Conservation (phyloP, 2,113 vertebrate species). For the Nycticebus coucang region DNA sequence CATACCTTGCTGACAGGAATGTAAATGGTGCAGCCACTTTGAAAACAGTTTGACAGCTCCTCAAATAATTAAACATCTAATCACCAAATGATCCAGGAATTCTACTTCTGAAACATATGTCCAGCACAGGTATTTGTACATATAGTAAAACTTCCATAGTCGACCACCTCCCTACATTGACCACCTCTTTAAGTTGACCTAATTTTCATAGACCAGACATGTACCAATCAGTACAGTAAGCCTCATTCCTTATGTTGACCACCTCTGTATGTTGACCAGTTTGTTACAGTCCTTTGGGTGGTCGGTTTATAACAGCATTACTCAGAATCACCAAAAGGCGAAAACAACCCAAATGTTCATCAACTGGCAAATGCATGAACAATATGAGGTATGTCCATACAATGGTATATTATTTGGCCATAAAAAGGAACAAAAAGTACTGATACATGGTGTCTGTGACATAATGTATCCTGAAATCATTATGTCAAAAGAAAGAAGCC, state of each 20-base stretch:
- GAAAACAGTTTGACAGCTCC: not conserved
- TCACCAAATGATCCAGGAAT: not conserved
- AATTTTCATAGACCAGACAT: no score
- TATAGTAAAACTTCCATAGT: no score
- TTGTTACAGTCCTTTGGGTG: no score
- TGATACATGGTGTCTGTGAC: not conserved
- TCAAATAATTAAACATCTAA: conserved; percentile 5
- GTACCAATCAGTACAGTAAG: no score
- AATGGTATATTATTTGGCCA: not conserved
- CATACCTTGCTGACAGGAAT: not conserved
- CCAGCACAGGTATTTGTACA: not conserved
- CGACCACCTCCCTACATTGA: no score
- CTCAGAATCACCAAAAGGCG: conserved; percentile 8
- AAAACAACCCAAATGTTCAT: not conserved
- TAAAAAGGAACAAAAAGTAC: conserved; percentile 10
- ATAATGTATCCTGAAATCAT: not conserved
- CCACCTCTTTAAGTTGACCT: no score
- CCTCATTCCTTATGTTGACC: no score
- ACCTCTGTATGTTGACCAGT: no score
- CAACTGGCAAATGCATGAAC: not conserved
- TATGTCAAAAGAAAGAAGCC: not conserved
- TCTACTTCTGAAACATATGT: not conserved
- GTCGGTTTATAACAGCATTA: not conserved
- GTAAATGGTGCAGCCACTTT: not conserved
- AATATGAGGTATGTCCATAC: not conserved